Conservation (phyloP, 2,888 invertebrate genomes). For the Torymus auratus region DNA sequence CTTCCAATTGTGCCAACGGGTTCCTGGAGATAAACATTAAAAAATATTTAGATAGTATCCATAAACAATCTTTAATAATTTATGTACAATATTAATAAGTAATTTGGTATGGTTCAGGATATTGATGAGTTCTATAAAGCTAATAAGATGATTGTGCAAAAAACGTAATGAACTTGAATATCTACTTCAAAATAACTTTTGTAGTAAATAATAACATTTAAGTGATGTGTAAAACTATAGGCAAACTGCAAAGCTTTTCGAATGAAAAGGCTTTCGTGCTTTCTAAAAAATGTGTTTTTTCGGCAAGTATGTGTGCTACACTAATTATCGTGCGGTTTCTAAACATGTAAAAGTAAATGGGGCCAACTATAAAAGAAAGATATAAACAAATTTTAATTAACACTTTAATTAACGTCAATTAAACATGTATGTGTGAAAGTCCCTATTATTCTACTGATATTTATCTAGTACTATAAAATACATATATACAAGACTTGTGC, state of each 20-base stretch:
- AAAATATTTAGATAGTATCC: background rate
- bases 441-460: conserved; percentile 40
- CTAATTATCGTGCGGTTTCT: conserved; percentile 51
- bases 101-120: conserved; percentile 20
- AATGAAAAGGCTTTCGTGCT: conserved; percentile 47
- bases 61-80: conserved; percentile 4
- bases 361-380: conserved; percentile 31
- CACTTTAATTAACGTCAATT: conserved; percentile 23
- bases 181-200: conserved; percentile 29
- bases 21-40: conserved; percentile 81
- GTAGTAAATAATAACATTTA: conserved; percentile 17
- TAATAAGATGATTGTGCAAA: conserved; percentile 41
- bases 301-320: conserved; percentile 13
- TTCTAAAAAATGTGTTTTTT: conserved; percentile 19
- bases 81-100: conserved; percentile 33
- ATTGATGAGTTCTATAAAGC: conserved; percentile 52
- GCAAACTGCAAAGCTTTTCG: conserved; percentile 33
- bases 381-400: conserved; percentile 19
- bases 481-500: conserved; percentile 74
- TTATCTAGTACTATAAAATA: conserved; percentile 52
- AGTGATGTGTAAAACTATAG: conserved; percentile 38
- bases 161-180: conserved; percentile 34
- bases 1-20: conserved; percentile 98
- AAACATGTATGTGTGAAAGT: conserved; percentile 25
- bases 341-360: conserved; percentile 42